These are phyloP conservation scores for Grapholita molesta DNA, from an alignment of 1,140 invertebrate species.

Conservation along the genomic window DNA sequence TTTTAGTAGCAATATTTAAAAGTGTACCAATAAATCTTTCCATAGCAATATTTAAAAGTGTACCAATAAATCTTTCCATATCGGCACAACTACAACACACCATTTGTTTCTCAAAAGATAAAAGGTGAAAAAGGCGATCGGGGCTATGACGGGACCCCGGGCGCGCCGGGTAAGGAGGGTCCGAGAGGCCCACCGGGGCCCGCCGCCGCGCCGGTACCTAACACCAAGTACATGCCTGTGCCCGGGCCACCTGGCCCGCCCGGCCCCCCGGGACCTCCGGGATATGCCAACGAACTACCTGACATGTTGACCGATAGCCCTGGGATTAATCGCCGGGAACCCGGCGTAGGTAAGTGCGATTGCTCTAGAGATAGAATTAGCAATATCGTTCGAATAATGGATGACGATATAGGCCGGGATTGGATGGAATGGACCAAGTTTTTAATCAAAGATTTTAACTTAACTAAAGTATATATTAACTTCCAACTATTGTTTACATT, in stretches of 20 bases:
- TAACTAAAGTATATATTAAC: too few species aligned
- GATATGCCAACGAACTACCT: conserved; percentile 41
- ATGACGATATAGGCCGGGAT: background rate
- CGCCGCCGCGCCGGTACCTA: conserved; percentile 67
- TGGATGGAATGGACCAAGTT: background rate
- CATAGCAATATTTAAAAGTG: too few species aligned
- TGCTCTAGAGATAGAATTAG: background rate
- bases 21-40: too few species aligned
- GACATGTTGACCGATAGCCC: conserved; percentile 64
- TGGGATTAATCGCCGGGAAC: conserved; percentile 54
- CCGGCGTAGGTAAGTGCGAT: conserved; percentile 40
- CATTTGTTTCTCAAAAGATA: conserved; percentile 44
- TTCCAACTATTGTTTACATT: too few species aligned
- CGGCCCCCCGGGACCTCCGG: conserved; percentile 81
- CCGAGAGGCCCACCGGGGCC: conserved; percentile 80
- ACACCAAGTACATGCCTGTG: conserved; percentile 76
- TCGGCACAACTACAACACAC: background rate
- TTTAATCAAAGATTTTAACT: background rate
- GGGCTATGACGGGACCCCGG: conserved; percentile 81
- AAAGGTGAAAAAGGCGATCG: conserved; percentile 84
- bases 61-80: too few species aligned
- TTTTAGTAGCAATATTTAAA: too few species aligned
- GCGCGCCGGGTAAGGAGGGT: conserved; percentile 78
- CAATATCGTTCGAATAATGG: background rate
- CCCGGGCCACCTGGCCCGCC: conserved; percentile 84